Conservation (phyloP, 2,113 vertebrate genomes). For the Sphyrna mokarran region DNA sequence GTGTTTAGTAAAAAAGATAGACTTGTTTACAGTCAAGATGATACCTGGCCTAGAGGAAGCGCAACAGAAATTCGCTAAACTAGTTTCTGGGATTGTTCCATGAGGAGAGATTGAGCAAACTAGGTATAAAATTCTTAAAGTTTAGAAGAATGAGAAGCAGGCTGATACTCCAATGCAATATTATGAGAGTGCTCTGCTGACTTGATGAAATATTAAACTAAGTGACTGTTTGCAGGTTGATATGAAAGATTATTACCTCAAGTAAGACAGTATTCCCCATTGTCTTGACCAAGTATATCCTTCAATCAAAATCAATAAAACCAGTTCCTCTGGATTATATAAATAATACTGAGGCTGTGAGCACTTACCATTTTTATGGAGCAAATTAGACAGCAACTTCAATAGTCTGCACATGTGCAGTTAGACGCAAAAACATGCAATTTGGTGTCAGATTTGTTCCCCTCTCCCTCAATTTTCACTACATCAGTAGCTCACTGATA, state of each 20-base stretch:
- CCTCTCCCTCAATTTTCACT: neutral
- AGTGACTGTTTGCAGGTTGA: neutral
- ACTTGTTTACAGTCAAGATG: too few species aligned
- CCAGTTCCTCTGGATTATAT: neutral
- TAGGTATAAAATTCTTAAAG: too few species aligned
- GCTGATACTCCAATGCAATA: neutral
- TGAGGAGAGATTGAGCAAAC: too few species aligned
- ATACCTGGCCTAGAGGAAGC: too few species aligned
- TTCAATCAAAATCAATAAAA: neutral
- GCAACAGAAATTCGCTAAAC: too few species aligned
- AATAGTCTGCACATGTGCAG: neutral
- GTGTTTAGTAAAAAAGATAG: too few species aligned
- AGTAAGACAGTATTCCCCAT: neutral
- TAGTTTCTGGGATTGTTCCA: too few species aligned
- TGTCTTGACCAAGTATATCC: neutral
- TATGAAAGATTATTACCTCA: neutral
- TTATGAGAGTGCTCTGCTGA: neutral
- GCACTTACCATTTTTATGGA: neutral
- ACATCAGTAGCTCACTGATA: neutral
- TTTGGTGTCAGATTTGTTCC: neutral
- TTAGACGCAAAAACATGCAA: neutral
- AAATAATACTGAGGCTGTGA: neutral
- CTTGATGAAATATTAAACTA: neutral
- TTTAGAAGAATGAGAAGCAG: neutral
- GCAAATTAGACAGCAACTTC: neutral